Base-by-base conservation (phyloP, 2,113 vertebrate species). In the Larimichthys polyactis region DNA sequence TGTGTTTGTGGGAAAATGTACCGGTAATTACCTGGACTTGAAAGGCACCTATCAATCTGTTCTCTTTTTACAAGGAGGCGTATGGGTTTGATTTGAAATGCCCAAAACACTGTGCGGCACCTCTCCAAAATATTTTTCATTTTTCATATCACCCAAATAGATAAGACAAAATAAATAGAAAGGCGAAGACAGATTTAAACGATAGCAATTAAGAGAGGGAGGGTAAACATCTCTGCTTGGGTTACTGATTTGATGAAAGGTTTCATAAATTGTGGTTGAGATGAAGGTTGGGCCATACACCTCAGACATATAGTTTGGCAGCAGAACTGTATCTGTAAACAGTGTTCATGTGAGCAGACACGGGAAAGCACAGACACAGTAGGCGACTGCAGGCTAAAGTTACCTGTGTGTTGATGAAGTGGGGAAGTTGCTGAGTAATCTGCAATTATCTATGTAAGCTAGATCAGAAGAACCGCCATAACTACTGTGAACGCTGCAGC, bases 41-140 rank as follows among this genome's bases (percentile, higher is more conserved):
- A 91, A 90, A 91, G 81, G 67, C 59, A 22, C 40, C 78, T n/a
- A 86, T 84, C 78, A 86, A 79, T 84, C 81, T 79, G 74, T 71
- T 29, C 27, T 76, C 75, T 84, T 27, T 27, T 83, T 55, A 75
- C 63, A 71, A 83, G 43, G 69, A 75, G 79, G 58, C 10, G 58
- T 27, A n/a, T 70, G 69, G 52, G 68, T 76, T 84, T 69, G 57
- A 63, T 72, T 77, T 73, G 69, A 87, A 81, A 79, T 69, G 43
- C 62, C 67, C 62, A 79, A 79, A 76, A 69, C 14, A 58, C 69
- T 46, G 70, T 46, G 70, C 76, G 29, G 63, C 32, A 22, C 46
- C 76, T 79, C 32, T 43, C 60, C 24, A 60, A 57, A 64, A 64
- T 40, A 43, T 63, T 43, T 64, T 73, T 29, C 2, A 52, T 71